Base-by-base conservation (phyloP, 2,888 invertebrate species). In the Calliopum simillimum region DNA sequence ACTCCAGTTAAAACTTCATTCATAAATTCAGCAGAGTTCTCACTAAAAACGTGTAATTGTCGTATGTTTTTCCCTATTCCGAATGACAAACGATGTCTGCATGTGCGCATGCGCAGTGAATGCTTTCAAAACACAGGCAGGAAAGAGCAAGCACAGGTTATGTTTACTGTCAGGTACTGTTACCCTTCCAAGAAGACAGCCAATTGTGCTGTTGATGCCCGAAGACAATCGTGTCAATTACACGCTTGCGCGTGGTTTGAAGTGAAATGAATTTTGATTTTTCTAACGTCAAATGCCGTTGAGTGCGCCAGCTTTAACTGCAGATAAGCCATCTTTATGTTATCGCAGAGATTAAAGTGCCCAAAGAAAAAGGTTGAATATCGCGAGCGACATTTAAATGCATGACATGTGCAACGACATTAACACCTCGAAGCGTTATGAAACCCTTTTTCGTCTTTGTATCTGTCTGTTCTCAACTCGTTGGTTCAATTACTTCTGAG, bases 41-140 rank as follows among this genome's bases (percentile, higher is more conserved):
- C 56, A 43, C 56, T 47, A 56, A 56, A 56, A 66, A 66, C 66
- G 66, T 66, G 66, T 47, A 56, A 56, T 58, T 56, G 63, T 49
- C n/a, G 33, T 41, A 16, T 3, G 11, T 59, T 59, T 14, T 59
- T 33, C 33, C 8, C 33, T 33, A 41, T 41, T 59, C 12, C n/a
- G 8, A 41, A 6, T 56, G 65, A 66, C 65, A 56, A 56, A 47
- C 56, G 44, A 19, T 66, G 56, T 19, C 65, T 21, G 47, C 47
- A 16, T 16, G 16, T 6, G 13, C 1, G 33, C 33, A 33, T 33
- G 43, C 2, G 23, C 43, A 53, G 53, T 55, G 16, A 23, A 21
- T 23, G 12, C 21, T 53, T 1, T 33, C 33, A 33, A 49, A 44
- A 56, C 43, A 19, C 44, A n/a, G n/a, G 55, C 44, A 66, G 55